These are phyloP conservation scores for Actenoides lindsayi DNA, from an alignment of 2,113 vertebrate genomes.

Conservation along the genomic window DNA sequence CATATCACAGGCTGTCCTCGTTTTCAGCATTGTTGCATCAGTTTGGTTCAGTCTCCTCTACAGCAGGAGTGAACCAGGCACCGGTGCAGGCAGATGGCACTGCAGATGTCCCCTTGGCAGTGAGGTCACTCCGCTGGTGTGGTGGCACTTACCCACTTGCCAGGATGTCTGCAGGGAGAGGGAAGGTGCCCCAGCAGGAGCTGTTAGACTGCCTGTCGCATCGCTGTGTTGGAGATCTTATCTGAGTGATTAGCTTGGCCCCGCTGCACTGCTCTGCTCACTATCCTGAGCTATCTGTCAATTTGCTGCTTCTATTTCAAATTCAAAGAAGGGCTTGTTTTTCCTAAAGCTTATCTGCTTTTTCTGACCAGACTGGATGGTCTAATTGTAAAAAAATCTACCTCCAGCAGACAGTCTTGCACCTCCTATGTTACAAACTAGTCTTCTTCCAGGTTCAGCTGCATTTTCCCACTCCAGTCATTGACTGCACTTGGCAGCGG, in stretches of 20 bases:
- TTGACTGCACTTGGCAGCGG: not conserved
- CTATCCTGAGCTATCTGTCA: constrained; percentile 14
- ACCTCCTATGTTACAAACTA: not conserved
- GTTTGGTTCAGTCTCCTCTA: not conserved
- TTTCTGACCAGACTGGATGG: not conserved
- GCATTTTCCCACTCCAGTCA: not conserved
- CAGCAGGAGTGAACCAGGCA: not conserved
- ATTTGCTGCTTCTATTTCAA: constrained; percentile 48
- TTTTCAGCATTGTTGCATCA: not conserved
- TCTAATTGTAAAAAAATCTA: not conserved
- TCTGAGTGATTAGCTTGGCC: constrained; percentile 34
- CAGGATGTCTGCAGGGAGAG: not conserved
- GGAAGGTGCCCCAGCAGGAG: not conserved
- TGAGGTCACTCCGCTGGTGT: not conserved
- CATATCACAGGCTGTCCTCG: not conserved
- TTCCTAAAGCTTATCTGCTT: constrained; percentile 29
- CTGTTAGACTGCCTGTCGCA: not conserved
- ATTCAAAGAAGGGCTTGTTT: constrained; percentile 49
- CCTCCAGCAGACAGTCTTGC: not conserved
- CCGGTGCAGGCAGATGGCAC: not conserved
- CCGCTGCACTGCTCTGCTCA: not conserved
- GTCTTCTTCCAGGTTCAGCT: not conserved
- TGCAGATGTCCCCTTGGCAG: not conserved
- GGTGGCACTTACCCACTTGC: not conserved
- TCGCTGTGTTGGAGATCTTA: constrained; percentile 5